phyloP scores from a whole-genome alignment of 2,888 invertebrate genomes.

The Eustalomyia histrio region DNA sequence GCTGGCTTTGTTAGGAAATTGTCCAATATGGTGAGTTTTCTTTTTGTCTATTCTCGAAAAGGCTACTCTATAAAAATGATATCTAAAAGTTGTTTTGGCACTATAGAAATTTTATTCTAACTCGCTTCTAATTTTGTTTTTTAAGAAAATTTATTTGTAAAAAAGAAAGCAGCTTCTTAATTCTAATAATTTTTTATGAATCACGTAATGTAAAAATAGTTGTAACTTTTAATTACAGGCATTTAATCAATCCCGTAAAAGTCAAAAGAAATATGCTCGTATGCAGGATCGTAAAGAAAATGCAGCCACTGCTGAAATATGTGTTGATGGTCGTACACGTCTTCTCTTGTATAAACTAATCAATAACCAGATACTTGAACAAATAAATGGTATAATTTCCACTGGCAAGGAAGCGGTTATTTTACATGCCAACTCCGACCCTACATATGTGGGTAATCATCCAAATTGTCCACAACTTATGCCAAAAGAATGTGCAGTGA shows the following conservation, averaged over 20 bases:
- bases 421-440: slow-evolving; percentile 87
- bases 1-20: slow-evolving; percentile 93
- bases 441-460: slow-evolving; percentile 79
- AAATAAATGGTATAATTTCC: slow-evolving; percentile 94
- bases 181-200: no score
- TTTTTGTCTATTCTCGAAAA: no score
- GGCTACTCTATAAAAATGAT: no score
- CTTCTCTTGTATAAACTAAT: slow-evolving; percentile 93
- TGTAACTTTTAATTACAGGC: no score
- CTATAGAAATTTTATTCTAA: no score
- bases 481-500: slow-evolving; percentile 88
- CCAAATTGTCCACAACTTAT: slow-evolving; percentile 74
- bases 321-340: slow-evolving; percentile 92
- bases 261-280: slow-evolving; percentile 76
- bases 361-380: slow-evolving; percentile 87
- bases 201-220: no score
- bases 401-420: slow-evolving; percentile 98
- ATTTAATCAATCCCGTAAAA: slow-evolving; percentile 82
- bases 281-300: slow-evolving; percentile 89
- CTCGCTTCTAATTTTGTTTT: no score
- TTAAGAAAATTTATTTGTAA: no score
- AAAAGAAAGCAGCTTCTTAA: no score
- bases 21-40: slow-evolving; percentile 84
- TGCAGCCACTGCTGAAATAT: slow-evolving; percentile 93
- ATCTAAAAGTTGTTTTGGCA: no score